Evolutionary conservation across 2,113 vertebrate species (phyloP).

Genomic region (Atlantisia rogersi): DNA sequence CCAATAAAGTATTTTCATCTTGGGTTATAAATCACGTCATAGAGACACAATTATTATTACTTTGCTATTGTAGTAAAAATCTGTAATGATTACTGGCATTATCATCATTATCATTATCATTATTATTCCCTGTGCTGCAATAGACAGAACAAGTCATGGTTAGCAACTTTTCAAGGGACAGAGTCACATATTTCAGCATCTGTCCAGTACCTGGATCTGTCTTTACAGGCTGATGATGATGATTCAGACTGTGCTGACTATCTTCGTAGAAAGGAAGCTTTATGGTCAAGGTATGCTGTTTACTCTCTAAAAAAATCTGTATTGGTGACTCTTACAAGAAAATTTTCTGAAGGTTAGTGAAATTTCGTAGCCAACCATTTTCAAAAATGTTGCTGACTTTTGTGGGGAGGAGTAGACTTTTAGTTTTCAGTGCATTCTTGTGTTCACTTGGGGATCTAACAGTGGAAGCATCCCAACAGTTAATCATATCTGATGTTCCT

Average conservation of each 20-base stretch:
- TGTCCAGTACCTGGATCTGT: not conserved
- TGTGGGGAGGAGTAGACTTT: not conserved
- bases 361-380: not conserved
- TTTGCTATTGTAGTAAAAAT: not conserved
- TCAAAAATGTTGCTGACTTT: not conserved
- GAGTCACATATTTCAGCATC: not conserved
- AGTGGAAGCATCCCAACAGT: not conserved
- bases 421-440: not conserved
- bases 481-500: not conserved
- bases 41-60: not conserved
- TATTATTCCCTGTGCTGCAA: not conserved
- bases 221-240: not conserved
- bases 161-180: not conserved
- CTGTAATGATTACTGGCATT: not conserved
- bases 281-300: not conserved
- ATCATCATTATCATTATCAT: not conserved
- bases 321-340: not conserved
- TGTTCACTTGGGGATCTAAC: not conserved
- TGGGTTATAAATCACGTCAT: not conserved
- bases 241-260: not conserved
- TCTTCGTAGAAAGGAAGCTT: not conserved
- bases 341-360: not conserved
- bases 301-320: not conserved
- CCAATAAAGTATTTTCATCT: not conserved
- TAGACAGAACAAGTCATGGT: not conserved